phyloP scores from a whole-genome alignment of 2,797 vertebrate species.

The Cryptoprocta ferox region DNA sequence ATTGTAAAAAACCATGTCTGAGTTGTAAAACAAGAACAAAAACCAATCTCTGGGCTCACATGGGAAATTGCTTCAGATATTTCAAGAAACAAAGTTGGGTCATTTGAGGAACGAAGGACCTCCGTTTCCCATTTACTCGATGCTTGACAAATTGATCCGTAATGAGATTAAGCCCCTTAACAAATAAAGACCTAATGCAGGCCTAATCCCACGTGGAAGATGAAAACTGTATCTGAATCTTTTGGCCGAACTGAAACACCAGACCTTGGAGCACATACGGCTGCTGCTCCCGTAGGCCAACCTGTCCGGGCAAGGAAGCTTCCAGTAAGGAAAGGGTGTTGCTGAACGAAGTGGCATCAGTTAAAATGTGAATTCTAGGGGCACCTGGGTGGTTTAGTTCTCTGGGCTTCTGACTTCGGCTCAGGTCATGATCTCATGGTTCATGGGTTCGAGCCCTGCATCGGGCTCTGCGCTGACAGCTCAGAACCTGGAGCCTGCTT shows the following conservation, averaged over 20 bases:
- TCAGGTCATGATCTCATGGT: too few relatives aligned
- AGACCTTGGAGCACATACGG: background rate
- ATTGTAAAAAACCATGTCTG: background rate
- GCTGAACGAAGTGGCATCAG: accelerated
- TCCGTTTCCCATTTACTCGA: constrained; percentile 21
- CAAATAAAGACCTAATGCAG: constrained; percentile 38
- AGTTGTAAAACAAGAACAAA: constrained; percentile 9
- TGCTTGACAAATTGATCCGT: background rate
- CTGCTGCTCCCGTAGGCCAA: accelerated
- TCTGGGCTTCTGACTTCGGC: too few relatives aligned
- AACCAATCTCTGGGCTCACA: background rate
- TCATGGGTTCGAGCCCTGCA: too few relatives aligned
- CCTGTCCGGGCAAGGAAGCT: accelerated
- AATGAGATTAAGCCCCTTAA: constrained; percentile 56
- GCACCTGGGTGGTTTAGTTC: too few relatives aligned
- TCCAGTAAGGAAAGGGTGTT: background rate
- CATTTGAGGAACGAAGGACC: background rate
- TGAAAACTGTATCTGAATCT: constrained; percentile 1
- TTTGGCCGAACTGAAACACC: background rate
- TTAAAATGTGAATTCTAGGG: background rate
- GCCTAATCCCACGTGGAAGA: background rate
- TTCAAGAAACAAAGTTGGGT: constrained; percentile 12
- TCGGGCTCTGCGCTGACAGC: too few relatives aligned
- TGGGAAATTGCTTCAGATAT: constrained; percentile 13
- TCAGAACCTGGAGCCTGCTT: too few relatives aligned